phyloP scores from a whole-genome alignment of 37 sponge, comb jelly and placozoan genomes.

The Ianthella basta region DNA sequence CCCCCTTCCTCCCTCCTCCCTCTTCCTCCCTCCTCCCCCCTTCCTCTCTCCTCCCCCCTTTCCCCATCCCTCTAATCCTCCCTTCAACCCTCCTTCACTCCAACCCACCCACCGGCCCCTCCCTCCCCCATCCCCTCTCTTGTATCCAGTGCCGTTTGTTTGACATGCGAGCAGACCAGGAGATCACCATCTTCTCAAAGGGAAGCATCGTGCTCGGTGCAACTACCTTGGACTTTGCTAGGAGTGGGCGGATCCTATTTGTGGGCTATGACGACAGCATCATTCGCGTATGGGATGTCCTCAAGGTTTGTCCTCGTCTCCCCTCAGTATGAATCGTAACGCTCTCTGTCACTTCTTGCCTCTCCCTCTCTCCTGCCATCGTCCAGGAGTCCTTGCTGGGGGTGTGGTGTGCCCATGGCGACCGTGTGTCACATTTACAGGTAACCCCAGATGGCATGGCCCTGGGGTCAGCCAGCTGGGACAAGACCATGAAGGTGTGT shows the following conservation, averaged over 20 bases:
- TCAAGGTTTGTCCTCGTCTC: conserved; percentile 62
- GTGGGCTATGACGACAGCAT: conserved; percentile 82
- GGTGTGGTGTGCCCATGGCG: conserved; percentile 56
- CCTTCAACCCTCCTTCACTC: not conserved
- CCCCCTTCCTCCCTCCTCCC: too few species aligned
- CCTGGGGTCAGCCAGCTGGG: conserved; percentile 84
- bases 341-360: not conserved
- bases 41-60: too few species aligned
- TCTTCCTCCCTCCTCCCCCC: too few species aligned
- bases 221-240: conserved; percentile 75
- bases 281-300: conserved; percentile 80
- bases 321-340: not conserved
- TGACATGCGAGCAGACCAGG: conserved; percentile 87
- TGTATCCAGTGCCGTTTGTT: conserved; percentile 70
- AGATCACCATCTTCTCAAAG: conserved; percentile 68
- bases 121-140: too few species aligned
- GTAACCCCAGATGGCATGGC: conserved; percentile 89
- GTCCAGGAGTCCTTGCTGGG: conserved; percentile 62
- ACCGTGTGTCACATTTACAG: conserved; percentile 64
- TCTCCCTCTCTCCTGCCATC: not conserved
- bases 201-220: conserved; percentile 75
- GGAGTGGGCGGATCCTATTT: conserved; percentile 75
- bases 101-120: too few species aligned
- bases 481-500: conserved; percentile 73
- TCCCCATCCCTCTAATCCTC: not conserved